Evolutionary conservation across 2,797 vertebrate genomes (phyloP).

Genomic region (Hapalemur alaotrensis): DNA sequence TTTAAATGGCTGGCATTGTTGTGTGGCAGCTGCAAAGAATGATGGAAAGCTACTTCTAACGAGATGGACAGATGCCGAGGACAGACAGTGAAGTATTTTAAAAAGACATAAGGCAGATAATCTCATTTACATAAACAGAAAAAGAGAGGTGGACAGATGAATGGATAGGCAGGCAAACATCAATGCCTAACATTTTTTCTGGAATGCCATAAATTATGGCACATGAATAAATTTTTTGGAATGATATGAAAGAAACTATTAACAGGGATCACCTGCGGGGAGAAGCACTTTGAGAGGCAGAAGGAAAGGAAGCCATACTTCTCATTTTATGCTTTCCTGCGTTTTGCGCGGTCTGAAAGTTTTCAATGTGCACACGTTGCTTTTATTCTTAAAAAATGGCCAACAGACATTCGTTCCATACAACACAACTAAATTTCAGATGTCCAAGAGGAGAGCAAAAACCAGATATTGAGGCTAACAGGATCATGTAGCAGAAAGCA

Average conservation of each 20-base stretch:
- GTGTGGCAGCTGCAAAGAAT: not conserved
- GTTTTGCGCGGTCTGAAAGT: not conserved
- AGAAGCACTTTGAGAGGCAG: not conserved
- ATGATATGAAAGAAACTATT: constrained; percentile 23
- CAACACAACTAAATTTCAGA: constrained; percentile 31
- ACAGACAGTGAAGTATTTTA: constrained; percentile 23
- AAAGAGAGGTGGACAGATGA: not conserved
- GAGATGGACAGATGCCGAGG: not conserved
- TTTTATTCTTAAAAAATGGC: not conserved
- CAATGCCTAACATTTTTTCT: not conserved
- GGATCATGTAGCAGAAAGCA: not conserved
- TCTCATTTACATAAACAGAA: not conserved
- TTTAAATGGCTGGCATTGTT: not conserved
- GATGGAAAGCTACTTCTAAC: not conserved
- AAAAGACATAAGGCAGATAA: not conserved
- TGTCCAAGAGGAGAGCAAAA: not conserved
- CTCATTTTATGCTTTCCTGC: not conserved
- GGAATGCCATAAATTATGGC: not conserved
- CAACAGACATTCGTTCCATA: not conserved
- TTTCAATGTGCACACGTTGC: not conserved
- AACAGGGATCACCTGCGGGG: not conserved
- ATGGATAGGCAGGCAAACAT: not conserved
- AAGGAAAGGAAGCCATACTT: not conserved
- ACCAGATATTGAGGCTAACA: not conserved
- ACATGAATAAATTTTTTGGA: constrained; percentile 10